Base-by-base conservation (phyloP, 1,140 invertebrate species). In the Drosophila pallidifrons region DNA sequence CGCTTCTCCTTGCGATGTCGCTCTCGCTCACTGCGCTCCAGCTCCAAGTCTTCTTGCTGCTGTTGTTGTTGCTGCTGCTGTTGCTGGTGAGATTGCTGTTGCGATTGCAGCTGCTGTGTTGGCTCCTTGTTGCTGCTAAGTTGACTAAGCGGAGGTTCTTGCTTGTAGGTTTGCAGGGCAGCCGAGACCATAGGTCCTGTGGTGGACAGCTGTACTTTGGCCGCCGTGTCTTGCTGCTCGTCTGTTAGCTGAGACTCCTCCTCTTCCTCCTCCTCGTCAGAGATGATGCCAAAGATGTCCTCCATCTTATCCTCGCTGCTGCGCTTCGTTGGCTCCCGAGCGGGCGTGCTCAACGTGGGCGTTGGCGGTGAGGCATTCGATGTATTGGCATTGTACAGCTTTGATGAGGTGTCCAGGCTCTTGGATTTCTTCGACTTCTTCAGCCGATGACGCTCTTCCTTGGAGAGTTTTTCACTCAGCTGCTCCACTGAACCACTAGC, bases 251-350 rank as follows among this genome's bases (percentile, higher is more conserved):
- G 80, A 1, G 88, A 80, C 28, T 93, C 94, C 10, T 88, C 83
- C 91, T 97, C 96, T 83, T 98, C 97, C 45, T 93, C 94, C 11
- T 87, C 82, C 91, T 97, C 96, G 86, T 98, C 97, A 0, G 97
- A 97, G 30, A 97, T 93, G 1, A 96, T 96, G 3, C 96, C 97
- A 92, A 97, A 98, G 64, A 97, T 97, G 79, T 97, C 96, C 92
- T 97, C 96, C 96, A 97, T 96, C 87, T 96, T 95, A 46, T 96
- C 96, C 60, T 96, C 95, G 63, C 94, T 54, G 51, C 54, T 94
- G 6, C 91, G 70, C 10, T 91, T 91, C 10, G 54, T 3, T 32
- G 25, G 11, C 1, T 77, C 74, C 5, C 68, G 66, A 3, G 55
- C 57, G 13, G 80, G 70, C 2, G 81, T 73, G 2, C 64, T 47